phyloP scores from a whole-genome alignment of 2,888 invertebrate genomes.

The Slavum lentiscoides region DNA sequence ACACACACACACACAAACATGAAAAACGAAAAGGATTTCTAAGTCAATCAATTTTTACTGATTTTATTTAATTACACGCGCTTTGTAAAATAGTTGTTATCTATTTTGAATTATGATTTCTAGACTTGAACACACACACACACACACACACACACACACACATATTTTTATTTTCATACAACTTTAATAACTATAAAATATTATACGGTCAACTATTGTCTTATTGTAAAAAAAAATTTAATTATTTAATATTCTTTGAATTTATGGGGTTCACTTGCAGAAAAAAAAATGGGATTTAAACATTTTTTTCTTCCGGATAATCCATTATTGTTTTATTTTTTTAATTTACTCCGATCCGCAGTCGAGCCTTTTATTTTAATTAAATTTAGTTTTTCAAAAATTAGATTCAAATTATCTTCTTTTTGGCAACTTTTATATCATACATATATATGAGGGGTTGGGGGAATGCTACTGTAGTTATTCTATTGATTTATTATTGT shows the following conservation, averaged over 20 bases:
- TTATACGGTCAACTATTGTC: too few species aligned
- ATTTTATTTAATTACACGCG: not conserved
- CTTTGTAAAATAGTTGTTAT: too few species aligned
- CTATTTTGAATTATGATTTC: not conserved
- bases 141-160: too few species aligned
- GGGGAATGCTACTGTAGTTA: not conserved
- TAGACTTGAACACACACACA: not conserved
- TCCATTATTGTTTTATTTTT: not conserved
- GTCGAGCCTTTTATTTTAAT: not conserved
- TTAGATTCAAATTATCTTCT: not conserved
- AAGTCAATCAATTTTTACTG: not conserved
- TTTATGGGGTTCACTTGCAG: not conserved
- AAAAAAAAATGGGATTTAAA: not conserved
- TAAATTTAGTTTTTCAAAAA: conserved; percentile 2
- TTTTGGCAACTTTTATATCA: not conserved
- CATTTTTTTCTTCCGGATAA: not conserved
- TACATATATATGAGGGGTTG: not conserved
- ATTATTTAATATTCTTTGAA: too few species aligned
- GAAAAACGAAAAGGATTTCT: not conserved
- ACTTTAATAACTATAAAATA: not conserved
- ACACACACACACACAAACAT: too few species aligned
- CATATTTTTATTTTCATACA: not conserved
- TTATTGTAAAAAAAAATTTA: not conserved
- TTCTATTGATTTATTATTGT: conserved; percentile 17
- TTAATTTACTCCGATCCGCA: not conserved